Evolutionary conservation across 64 coral and sea anemone species (phyloP).

Genomic region (Porites lutea): DNA sequence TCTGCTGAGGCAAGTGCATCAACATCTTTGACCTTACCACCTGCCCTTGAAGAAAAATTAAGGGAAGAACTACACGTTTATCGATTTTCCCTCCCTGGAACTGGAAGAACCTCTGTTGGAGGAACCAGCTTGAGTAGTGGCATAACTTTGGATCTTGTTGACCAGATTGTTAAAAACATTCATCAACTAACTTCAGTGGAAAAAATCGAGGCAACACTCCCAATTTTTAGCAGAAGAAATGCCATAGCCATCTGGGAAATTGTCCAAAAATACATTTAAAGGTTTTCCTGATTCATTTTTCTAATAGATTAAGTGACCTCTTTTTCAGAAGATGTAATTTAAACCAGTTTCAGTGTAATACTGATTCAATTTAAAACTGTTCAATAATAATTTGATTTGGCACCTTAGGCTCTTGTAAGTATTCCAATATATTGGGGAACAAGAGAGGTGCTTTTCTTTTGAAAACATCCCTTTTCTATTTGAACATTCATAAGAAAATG

Average conservation of each 20-base stretch:
- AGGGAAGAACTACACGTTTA: conserved; percentile 19
- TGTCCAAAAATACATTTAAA: conserved; percentile 43
- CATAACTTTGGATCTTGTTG: conserved; percentile 56
- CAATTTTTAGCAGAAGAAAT: conserved; percentile 59
- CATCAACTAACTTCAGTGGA: conserved; percentile 52
- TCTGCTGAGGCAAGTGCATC: not conserved
- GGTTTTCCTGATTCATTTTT: not conserved
- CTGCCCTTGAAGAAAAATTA: not conserved
- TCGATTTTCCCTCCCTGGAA: conserved; percentile 14
- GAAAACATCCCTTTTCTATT: too few relatives aligned
- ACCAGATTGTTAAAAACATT: conserved; percentile 39
- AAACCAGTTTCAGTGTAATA: not conserved
- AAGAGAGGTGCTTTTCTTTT: too few relatives aligned
- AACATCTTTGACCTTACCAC: conserved; percentile 1
- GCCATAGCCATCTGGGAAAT: conserved; percentile 53
- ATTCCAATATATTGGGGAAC: too few relatives aligned
- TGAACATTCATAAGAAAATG: too few relatives aligned
- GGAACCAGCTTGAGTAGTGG: conserved; percentile 45
- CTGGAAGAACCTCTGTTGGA: conserved; percentile 66
- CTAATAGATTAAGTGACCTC: too few relatives aligned
- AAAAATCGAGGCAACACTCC: conserved; percentile 36
- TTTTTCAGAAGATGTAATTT: too few relatives aligned
- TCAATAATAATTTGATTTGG: too few relatives aligned
- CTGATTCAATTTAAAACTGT: too few relatives aligned
- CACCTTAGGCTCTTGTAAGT: too few relatives aligned